A percentile compares a stretch with the other conserved stretches of the same genome.
phyloP scores from a whole-genome alignment of 2,113 vertebrate species.

The Dipodomys spectabilis region DNA sequence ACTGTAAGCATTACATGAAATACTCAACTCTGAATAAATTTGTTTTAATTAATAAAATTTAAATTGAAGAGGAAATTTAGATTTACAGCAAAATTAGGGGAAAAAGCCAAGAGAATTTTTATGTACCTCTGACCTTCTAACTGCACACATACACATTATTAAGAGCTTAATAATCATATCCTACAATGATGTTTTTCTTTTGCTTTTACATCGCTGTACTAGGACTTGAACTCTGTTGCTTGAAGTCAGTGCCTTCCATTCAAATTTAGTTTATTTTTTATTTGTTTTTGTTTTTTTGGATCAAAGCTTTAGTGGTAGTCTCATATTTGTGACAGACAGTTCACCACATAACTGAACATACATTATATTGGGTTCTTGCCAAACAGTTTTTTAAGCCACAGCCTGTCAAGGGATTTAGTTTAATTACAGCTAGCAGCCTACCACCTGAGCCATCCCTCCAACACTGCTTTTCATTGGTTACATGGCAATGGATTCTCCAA shows the following conservation, averaged over 20 bases:
- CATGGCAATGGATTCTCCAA: no score
- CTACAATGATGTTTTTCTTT: not conserved
- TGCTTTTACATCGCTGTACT: not conserved
- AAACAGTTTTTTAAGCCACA: slow-evolving; percentile 63
- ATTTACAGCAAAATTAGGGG: not conserved
- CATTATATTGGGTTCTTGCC: slow-evolving; percentile 59
- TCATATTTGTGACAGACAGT: slow-evolving; percentile 79
- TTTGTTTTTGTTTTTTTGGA: not conserved
- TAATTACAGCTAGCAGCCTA: no score
- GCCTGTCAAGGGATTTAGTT: slow-evolving; percentile 64
- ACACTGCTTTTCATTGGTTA: no score
- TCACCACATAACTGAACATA: slow-evolving; percentile 78
- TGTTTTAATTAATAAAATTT: not conserved
- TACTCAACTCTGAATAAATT: not conserved
- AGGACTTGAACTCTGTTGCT: no score
- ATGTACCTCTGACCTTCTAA: fast-evolving
- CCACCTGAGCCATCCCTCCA: no score
- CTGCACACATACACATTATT: not conserved
- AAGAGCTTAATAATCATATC: not conserved
- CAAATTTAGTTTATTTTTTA: no score
- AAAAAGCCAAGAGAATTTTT: not conserved
- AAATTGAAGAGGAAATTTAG: not conserved
- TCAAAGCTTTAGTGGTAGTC: slow-evolving; percentile 63
- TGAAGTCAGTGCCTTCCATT: no score
- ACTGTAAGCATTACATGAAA: not conserved